phyloP scores from a whole-genome alignment of 2,113 vertebrate genomes.

The Campylomormyrus numenius region DNA sequence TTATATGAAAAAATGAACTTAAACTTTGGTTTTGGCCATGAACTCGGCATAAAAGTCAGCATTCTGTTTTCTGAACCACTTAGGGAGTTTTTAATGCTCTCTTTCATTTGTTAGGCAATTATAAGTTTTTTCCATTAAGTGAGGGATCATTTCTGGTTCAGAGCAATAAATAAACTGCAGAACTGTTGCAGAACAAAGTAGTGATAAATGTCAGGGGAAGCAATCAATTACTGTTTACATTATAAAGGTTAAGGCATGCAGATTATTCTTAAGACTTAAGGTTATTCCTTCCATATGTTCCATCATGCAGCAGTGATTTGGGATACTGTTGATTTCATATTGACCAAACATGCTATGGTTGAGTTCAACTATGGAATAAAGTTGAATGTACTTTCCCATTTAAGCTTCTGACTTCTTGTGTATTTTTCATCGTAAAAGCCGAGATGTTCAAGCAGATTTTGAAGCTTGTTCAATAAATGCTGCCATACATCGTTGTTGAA shows the following conservation, averaged over 20 bases:
- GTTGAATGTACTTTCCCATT: not conserved
- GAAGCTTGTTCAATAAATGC: not conserved
- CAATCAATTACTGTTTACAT: not conserved
- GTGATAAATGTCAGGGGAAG: not conserved
- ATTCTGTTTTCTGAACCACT: not conserved
- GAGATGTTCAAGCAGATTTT: not conserved
- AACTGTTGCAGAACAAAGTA: not conserved
- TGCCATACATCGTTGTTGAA: not conserved
- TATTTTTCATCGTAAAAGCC: not conserved
- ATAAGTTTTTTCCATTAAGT: not conserved
- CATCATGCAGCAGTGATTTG: not conserved
- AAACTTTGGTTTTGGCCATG: not conserved
- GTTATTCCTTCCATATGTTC: not conserved
- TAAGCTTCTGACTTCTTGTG: not conserved
- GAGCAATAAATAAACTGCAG: slow-evolving; percentile 5
- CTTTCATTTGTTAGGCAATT: not conserved
- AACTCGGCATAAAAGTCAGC: not conserved
- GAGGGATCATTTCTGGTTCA: slow-evolving; percentile 1
- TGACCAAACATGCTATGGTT: not conserved
- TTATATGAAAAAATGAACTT: not conserved
- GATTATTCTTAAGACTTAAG: not conserved
- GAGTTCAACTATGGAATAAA: not conserved
- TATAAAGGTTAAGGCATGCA: not conserved
- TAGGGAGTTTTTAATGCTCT: not conserved
- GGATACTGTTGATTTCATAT: not conserved